A percentile compares a stretch with the other conserved stretches of the same genome.
Evolutionary conservation across 2,888 invertebrate genomes (phyloP).

Genomic region (Dorcus hopei): DNA sequence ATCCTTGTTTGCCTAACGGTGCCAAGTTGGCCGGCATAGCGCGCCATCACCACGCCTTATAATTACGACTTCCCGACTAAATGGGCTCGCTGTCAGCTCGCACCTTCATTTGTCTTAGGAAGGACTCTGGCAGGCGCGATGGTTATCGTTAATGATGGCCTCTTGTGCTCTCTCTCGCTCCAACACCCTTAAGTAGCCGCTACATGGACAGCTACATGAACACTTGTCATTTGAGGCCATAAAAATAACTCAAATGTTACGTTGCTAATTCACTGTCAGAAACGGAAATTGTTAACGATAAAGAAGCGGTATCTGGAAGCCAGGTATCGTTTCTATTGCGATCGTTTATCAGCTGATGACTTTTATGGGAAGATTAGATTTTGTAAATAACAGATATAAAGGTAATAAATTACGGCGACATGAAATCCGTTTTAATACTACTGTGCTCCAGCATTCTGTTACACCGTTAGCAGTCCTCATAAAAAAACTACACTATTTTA

Average conservation of each 20-base stretch:
- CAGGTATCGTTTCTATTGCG: neutral
- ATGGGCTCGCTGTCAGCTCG: constrained; percentile 51
- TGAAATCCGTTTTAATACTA: neutral
- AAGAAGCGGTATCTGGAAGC: neutral
- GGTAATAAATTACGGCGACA: neutral
- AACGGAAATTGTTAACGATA: constrained; percentile 26
- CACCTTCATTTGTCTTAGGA: constrained; percentile 52
- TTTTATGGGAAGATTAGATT: neutral
- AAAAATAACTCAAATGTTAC: constrained; percentile 40
- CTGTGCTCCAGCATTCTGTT: no score
- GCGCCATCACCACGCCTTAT: constrained; percentile 48
- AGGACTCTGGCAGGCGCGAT: constrained; percentile 43
- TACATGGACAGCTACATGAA: constrained; percentile 39
- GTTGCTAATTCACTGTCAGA: constrained; percentile 32
- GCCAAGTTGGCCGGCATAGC: constrained; percentile 29
- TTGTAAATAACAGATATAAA: neutral
- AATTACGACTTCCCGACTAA: constrained; percentile 54
- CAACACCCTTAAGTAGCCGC: constrained; percentile 35
- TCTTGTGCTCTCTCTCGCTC: constrained; percentile 30
- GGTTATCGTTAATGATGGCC: constrained; percentile 48
- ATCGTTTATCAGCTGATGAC: neutral
- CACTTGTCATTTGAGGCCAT: constrained; percentile 41
- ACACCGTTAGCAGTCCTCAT: no score
- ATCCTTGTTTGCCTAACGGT: constrained; percentile 43
- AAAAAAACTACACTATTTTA: no score